Evolutionary conservation across 2,113 vertebrate species (phyloP), one percentile per base, ranked within the genome.

Genomic region (Camelus dromedarius): DNA sequence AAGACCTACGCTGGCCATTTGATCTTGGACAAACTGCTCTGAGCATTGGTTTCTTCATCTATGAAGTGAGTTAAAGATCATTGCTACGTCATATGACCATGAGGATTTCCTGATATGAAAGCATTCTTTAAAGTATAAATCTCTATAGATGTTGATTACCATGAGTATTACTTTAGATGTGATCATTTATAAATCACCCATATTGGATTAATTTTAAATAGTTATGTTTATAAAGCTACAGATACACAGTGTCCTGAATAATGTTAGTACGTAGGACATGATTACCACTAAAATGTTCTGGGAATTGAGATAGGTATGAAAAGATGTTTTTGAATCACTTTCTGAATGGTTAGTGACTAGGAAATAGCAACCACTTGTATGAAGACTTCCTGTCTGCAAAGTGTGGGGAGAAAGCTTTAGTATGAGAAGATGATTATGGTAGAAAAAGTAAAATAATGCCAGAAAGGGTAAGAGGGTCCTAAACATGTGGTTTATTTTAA

Each of bases 271-370:
- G 26, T 15, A 89, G 70, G 72, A 24, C 3, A 52, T 30, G 42
- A 28, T 20, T 93, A 30, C 8, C 3, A 52, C 18, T 86, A 32
- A 84, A 96, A n/a, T 86, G 7, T 60, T 75, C 46, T 92, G 66
- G 48, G n/a, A 93, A 38, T 58, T 66, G 38, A 70, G 12, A 54
- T 89, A 58, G 24, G 35, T n/a, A 32, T 42, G 24, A 52, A 91
- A 84, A 93, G 7, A 72, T 24, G 50, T 42, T 70, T 62, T 84
- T 12, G 7, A 87, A n/a, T 72, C 11, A 19, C 28, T 97, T 97
- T 84, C 48, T 85, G 79, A 70, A 89, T 95, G 19, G 54, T 96
- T 93, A 90, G 18, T 84, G 66, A 73, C 9, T 58, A 91, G 42
- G 15, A 96, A 90, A 60, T 73, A 30, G 50, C 38, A 42, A 8